phyloP scores from a whole-genome alignment of 2,113 vertebrate species.

The Chionomys nivalis region DNA sequence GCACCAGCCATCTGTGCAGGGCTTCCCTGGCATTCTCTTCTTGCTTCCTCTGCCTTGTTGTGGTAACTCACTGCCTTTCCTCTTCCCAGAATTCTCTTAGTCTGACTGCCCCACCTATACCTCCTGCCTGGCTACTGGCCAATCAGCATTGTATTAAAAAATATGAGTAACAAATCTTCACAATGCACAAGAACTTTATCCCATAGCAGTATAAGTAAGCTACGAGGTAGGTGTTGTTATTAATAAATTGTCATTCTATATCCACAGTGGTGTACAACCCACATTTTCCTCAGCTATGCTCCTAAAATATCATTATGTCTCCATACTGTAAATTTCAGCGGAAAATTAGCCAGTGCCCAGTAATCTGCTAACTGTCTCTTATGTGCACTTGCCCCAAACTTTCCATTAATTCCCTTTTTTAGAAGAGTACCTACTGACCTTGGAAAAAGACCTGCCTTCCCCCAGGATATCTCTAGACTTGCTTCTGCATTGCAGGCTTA shows the following conservation, averaged over 20 bases:
- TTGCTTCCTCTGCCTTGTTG: too few species aligned
- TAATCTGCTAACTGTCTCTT: not conserved
- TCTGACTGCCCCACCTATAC: too few species aligned
- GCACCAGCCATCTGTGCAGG: too few species aligned
- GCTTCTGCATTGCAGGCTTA: not conserved
- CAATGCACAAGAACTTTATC: too few species aligned
- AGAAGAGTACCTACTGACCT: not conserved
- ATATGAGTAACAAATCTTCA: too few species aligned
- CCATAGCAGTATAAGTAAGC: not conserved
- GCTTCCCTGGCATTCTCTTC: too few species aligned
- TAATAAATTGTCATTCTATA: not conserved
- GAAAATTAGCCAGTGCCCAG: not conserved
- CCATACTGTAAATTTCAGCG: not conserved
- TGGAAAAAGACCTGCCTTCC: not conserved
- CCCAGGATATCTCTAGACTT: not conserved
- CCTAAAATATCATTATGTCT: not conserved
- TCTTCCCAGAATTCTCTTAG: too few species aligned
- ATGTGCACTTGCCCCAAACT: not conserved
- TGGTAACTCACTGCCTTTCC: too few species aligned
- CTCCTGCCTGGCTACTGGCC: too few species aligned
- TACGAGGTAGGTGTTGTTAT: not conserved
- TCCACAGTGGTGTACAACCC: not conserved
- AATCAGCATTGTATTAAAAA: too few species aligned
- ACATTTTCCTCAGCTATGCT: not conserved
- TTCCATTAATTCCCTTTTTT: not conserved